Conservation (phyloP, 2,797 vertebrate species). For the Naso thynnoides region DNA sequence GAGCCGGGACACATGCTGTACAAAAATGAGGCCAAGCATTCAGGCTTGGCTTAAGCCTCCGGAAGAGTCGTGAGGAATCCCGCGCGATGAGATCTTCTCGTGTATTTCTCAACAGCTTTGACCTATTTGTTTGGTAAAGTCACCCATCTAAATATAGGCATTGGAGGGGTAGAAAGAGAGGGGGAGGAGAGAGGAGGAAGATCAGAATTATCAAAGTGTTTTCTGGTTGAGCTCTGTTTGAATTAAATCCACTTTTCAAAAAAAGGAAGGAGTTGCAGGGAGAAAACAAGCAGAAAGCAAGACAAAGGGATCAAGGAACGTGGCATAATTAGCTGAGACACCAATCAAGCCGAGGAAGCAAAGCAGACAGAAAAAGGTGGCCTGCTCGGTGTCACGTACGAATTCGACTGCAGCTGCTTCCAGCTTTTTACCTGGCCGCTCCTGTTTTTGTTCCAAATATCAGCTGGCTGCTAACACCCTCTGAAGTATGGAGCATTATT, state of each 20-base stretch:
- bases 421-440: conserved; percentile 17
- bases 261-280: conserved; percentile 11
- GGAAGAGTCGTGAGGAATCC: conserved; percentile 51
- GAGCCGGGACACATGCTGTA: background rate
- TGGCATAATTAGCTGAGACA: conserved; percentile 44
- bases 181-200: conserved; percentile 20
- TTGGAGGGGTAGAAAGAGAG: conserved; percentile 21
- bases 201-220: conserved; percentile 48
- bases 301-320: conserved; percentile 40
- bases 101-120: conserved; percentile 69
- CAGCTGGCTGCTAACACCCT: conserved; percentile 36
- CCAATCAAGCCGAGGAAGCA: conserved; percentile 34
- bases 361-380: conserved; percentile 32
- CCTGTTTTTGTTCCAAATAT: conserved; percentile 29
- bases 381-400: conserved; percentile 25
- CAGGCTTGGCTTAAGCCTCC: conserved; percentile 33
- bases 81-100: conserved; percentile 49
- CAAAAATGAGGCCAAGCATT: conserved; percentile 40
- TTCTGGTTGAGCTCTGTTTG: conserved; percentile 49
- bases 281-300: conserved; percentile 18
- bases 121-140: conserved; percentile 79
- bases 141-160: conserved; percentile 74
- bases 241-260: conserved; percentile 61
- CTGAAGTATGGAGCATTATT: conserved; percentile 36
- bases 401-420: conserved; percentile 29